Evolutionary conservation across 2,888 invertebrate species (phyloP), one percentile per base, ranked within the genome.

Genomic region (Halictus quadricinctus): DNA sequence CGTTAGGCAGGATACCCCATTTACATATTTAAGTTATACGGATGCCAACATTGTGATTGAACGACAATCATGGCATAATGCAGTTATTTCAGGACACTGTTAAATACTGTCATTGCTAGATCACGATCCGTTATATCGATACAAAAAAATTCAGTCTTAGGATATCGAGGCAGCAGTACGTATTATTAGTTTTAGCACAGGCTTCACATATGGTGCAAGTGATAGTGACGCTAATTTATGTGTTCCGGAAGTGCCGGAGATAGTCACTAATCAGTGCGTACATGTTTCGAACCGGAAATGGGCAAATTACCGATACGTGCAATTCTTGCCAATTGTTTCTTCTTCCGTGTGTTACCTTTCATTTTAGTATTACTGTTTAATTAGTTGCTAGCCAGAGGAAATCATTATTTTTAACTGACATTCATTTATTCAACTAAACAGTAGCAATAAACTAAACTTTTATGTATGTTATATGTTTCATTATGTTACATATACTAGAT

Each of bases 211-310:
- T 72, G 79, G 83, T 88, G 88, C 87, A 87, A 73, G 81, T 88
- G 83, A 83, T 46, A 80, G 87, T 87, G 81, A 87, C 80, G 76
- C 80, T 73, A 87, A 83, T 86, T 87, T 75, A 82, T 78, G 81
- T 86, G 85, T 81, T 76, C 70, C 83, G 79, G 73, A 75, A 54
- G 87, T 86, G 87, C 82, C 84, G 85, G 80, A 87, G 82, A 64
- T 79, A 84, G 58, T 83, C 83, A 78, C 84, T 86, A 79, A 88
- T 86, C 66, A 66, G 84, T 80, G 81, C 79, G 73, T 58, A 54
- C 81, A 82, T 66, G 15, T 73, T 81, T 54, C 75, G 80, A 85
- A 84, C 54, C 84, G 80, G 73, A 84, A 84, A 80, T 72, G 85
- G 85, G 78, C 84, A 80, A 85, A 78, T 79, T 29, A 48, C 15